Conservation (phyloP, 2,113 vertebrate genomes). For the Terrapene triunguis region DNA sequence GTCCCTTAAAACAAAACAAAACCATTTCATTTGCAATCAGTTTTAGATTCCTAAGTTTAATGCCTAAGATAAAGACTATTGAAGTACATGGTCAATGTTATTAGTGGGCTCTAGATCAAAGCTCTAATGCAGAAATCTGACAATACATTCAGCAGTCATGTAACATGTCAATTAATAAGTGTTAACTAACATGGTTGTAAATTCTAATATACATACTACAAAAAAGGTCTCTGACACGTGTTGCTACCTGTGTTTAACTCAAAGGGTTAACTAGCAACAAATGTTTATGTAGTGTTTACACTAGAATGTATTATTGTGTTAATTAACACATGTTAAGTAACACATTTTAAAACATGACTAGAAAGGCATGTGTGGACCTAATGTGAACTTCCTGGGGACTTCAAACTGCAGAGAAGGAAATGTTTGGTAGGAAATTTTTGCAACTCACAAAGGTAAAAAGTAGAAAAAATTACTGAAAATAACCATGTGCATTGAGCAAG, state of each 20-base stretch:
- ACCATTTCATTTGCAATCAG: no score
- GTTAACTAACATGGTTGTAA: background rate
- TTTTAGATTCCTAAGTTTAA: no score
- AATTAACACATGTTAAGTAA: background rate
- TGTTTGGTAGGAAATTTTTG: background rate
- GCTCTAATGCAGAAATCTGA: background rate
- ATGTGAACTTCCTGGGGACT: background rate
- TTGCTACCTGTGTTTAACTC: background rate
- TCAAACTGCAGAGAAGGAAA: no score
- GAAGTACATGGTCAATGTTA: background rate
- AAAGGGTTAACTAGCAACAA: background rate
- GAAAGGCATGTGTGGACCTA: background rate
- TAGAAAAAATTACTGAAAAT: background rate
- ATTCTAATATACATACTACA: background rate
- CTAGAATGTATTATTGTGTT: background rate
- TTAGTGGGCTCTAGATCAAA: background rate
- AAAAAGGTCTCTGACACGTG: background rate
- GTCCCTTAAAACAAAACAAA: no score
- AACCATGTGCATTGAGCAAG: background rate
- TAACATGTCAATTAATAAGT: accelerated
- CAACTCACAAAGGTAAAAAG: background rate
- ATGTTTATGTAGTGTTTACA: background rate
- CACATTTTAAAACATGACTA: background rate
- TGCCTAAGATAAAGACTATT: background rate
- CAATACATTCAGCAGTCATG: accelerated